Percentiles rank a stretch among this genome's conserved stretches.
These are phyloP conservation scores for Solea solea DNA, from an alignment of 2,113 vertebrate genomes.

Conservation along the genomic window DNA sequence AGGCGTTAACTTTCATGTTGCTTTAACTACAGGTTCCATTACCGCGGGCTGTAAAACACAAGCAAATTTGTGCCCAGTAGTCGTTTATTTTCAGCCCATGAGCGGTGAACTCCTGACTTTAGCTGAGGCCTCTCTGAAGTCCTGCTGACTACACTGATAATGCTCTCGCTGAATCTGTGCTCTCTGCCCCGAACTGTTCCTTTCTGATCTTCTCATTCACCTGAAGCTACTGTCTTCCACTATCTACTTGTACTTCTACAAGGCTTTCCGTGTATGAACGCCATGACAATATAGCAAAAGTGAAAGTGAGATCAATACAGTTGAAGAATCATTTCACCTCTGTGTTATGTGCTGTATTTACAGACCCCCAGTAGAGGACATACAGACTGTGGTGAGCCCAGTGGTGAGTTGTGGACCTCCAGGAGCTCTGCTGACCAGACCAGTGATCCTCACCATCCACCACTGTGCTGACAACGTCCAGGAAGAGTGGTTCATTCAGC, in stretches of 20 bases:
- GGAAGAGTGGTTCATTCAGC: conserved; percentile 93
- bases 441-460: conserved; percentile 90
- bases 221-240: neutral
- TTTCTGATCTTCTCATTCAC: conserved; percentile 23
- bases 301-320: conserved; percentile 9
- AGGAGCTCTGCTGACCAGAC: conserved; percentile 90
- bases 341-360: conserved; percentile 39
- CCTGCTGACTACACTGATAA: conserved; percentile 42
- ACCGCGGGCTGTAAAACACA: conserved; percentile 16
- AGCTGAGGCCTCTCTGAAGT: conserved; percentile 40
- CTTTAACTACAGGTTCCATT: conserved; percentile 18
- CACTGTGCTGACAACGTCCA: conserved; percentile 90
- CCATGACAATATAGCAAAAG: conserved; percentile 3
- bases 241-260: neutral
- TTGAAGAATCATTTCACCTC: conserved; percentile 23
- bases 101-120: conserved; percentile 37
- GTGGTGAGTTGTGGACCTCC: conserved; percentile 95
- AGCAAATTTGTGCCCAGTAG: conserved; percentile 3
- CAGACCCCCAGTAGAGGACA: conserved; percentile 91
- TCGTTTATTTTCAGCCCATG: conserved; percentile 42
- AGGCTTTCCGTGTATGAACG: conserved; percentile 3
- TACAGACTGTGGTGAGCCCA: conserved; percentile 89
- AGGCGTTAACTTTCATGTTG: neutral
- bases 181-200: conserved; percentile 26
- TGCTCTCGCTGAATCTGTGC: conserved; percentile 39